Conservation (phyloP, 1,140 invertebrate genomes). For the Brachionus plicatilis region DNA sequence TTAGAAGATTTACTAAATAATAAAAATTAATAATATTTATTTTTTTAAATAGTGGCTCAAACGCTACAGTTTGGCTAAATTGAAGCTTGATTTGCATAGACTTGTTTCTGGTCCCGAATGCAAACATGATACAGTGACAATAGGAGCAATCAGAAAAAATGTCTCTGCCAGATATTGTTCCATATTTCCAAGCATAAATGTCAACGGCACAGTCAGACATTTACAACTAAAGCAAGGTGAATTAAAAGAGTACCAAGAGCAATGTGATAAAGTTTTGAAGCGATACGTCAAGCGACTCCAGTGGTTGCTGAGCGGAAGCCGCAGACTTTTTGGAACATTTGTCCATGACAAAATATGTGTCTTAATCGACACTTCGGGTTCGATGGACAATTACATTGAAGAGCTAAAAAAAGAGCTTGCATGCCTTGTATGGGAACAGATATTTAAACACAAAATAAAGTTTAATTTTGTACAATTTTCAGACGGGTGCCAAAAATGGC, state of each 20-base stretch:
- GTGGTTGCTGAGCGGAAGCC: slow-evolving; percentile 55
- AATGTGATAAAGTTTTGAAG: slow-evolving; percentile 49
- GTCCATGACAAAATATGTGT: slow-evolving; percentile 51
- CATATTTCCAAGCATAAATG: slow-evolving; percentile 54
- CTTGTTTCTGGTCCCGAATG: slow-evolving; percentile 54
- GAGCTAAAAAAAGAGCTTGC: slow-evolving; percentile 55
- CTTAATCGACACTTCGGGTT: slow-evolving; percentile 56
- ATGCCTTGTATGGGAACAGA: slow-evolving; percentile 54
- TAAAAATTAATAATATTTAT: not conserved
- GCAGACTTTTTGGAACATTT: slow-evolving; percentile 53
- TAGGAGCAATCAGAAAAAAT: slow-evolving; percentile 51
- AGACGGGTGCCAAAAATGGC: slow-evolving; percentile 50
- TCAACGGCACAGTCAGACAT: slow-evolving; percentile 54
- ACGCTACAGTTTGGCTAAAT: slow-evolving; percentile 50
- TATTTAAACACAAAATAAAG: slow-evolving; percentile 49
- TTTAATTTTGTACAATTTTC: slow-evolving; percentile 56
- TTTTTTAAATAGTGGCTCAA: slow-evolving; percentile 50
- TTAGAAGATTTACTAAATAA: too few relatives aligned
- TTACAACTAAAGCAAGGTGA: slow-evolving; percentile 54
- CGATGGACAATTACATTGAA: slow-evolving; percentile 53
- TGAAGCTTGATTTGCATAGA: slow-evolving; percentile 53
- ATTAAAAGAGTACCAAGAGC: slow-evolving; percentile 51
- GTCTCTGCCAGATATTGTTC: slow-evolving; percentile 52
- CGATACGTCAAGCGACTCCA: slow-evolving; percentile 53
- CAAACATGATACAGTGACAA: slow-evolving; percentile 48